A percentile compares a stretch with the other conserved stretches of the same genome.
Conservation (phyloP, 2,888 invertebrate genomes). For the Bombyx huttoni region DNA sequence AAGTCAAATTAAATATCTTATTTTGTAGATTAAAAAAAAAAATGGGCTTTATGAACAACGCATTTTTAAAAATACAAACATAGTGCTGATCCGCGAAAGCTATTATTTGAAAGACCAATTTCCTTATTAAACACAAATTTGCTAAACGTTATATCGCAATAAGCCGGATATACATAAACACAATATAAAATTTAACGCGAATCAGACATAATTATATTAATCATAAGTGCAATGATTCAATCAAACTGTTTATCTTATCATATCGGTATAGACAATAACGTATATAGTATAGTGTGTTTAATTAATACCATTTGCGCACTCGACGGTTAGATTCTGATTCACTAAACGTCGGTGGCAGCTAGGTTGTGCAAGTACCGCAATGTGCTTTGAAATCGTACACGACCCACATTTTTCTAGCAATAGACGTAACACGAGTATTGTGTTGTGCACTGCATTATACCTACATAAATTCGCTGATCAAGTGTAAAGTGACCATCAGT, state of each 20-base stretch:
- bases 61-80: no score
- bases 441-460: conserved; percentile 24
- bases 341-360: conserved; percentile 19
- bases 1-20: no score
- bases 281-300: conserved; percentile 2
- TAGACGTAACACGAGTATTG: conserved; percentile 45
- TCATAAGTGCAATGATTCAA: conserved; percentile 13
- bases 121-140: no score
- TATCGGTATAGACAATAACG: conserved; percentile 5
- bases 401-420: conserved; percentile 57
- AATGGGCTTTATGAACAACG: no score
- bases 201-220: conserved; percentile 1
- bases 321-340: conserved; percentile 21
- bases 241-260: conserved; percentile 24
- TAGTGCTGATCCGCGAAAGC: no score
- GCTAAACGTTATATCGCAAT: not conserved
- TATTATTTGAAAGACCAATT: no score
- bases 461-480: not conserved
- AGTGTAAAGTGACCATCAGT: not conserved
- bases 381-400: conserved; percentile 53
- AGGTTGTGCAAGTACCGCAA: conserved; percentile 41
- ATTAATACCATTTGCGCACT: conserved; percentile 5
- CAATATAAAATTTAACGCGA: conserved; percentile 1
- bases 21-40: no score
- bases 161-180: not conserved